Conservation (phyloP, 1,140 invertebrate genomes). For the Zaprionus nigranus region DNA sequence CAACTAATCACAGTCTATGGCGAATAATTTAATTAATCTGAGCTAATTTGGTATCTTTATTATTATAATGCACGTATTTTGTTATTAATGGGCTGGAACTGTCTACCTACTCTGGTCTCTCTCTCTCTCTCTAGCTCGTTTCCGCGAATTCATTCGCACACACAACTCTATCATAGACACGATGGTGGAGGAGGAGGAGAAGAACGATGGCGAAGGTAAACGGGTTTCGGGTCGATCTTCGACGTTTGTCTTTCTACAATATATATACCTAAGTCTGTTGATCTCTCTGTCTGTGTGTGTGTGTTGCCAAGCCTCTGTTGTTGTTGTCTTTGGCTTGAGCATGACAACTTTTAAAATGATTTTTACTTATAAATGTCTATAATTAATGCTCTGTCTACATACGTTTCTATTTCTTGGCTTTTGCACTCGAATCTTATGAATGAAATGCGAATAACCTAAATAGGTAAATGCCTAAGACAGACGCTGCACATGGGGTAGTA, state of each 20-base stretch:
- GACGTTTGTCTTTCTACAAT: slow-evolving; percentile 1
- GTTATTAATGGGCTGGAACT: slow-evolving; percentile 3
- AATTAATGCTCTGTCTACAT: slow-evolving; percentile 67
- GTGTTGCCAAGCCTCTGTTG: slow-evolving; percentile 24
- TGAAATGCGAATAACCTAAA: slow-evolving; percentile 53
- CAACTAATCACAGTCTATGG: background rate
- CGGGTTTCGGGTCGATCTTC: slow-evolving; percentile 42
- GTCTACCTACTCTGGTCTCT: background rate
- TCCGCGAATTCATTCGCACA: slow-evolving; percentile 4
- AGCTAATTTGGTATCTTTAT: slow-evolving; percentile 7
- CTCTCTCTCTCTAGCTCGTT: background rate
- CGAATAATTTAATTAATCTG: background rate
- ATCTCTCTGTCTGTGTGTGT: slow-evolving; percentile 29
- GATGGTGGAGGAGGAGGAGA: slow-evolving; percentile 28
- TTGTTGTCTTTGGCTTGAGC: slow-evolving; percentile 42
- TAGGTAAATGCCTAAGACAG: background rate
- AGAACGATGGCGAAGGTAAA: slow-evolving; percentile 69
- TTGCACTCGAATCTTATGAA: slow-evolving; percentile 54
- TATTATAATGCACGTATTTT: slow-evolving; percentile 8
- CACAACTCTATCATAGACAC: slow-evolving; percentile 6
- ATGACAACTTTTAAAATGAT: slow-evolving; percentile 74
- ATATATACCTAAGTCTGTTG: background rate
- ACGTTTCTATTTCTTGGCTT: slow-evolving; percentile 41
- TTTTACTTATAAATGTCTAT: slow-evolving; percentile 71
- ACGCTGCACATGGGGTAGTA: no score